Conservation (phyloP, 2,797 vertebrate genomes). For the Falco naumanni region DNA sequence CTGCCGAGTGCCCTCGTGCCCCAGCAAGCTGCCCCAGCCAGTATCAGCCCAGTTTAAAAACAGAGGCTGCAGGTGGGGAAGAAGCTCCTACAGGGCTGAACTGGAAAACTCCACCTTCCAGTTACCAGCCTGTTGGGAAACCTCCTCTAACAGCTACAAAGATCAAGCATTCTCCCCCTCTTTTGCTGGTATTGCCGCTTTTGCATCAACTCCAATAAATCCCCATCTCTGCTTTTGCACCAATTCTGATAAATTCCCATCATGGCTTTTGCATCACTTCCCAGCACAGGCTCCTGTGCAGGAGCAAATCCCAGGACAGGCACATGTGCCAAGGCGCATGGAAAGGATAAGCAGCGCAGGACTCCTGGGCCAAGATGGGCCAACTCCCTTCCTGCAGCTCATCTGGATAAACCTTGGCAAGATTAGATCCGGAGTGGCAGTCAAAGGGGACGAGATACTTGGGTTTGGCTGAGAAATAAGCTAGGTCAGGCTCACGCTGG, state of each 20-base stretch:
- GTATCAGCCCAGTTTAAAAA: rapidly evolving
- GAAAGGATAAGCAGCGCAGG: background rate
- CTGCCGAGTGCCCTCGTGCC: background rate
- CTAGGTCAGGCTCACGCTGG: rapidly evolving
- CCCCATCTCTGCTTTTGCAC: rapidly evolving
- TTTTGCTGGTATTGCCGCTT: too few species aligned
- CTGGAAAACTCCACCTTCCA: background rate
- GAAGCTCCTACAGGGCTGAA: background rate
- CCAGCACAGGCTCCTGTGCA: rapidly evolving
- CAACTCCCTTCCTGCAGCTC: background rate
- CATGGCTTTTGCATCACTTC: rapidly evolving
- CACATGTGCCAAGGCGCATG: rapidly evolving
- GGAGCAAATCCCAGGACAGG: background rate
- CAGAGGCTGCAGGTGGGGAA: background rate
- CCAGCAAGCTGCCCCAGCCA: background rate
- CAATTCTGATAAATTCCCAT: background rate
- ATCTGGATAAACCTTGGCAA: too few species aligned
- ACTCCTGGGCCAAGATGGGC: rapidly evolving
- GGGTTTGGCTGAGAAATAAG: background rate
- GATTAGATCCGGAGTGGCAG: rapidly evolving
- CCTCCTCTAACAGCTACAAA: rapidly evolving
- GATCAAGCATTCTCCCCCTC: background rate
- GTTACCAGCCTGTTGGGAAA: rapidly evolving
- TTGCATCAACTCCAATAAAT: rapidly evolving
- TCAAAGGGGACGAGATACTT: background rate